Evolutionary conservation across 23 tunicate species (phyloP).

Genomic region (Clavelina lepadiformis): DNA sequence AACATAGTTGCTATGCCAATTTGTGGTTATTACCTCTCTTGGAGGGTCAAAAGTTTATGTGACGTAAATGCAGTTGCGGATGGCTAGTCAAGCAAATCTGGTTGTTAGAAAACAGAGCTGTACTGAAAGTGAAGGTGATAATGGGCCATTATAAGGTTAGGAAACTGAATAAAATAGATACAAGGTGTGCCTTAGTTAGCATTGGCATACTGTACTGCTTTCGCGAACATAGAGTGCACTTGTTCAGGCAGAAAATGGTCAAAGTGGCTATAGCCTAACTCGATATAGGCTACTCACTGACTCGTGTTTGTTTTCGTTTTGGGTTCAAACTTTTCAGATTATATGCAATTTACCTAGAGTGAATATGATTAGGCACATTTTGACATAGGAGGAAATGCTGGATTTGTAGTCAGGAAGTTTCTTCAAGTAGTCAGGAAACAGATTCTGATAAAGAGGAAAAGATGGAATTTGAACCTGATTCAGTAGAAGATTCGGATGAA

Average conservation of each 20-base stretch:
- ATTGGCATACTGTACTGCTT: neutral
- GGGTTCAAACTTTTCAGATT: constrained; percentile 1
- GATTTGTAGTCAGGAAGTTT: no score
- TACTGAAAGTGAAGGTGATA: neutral
- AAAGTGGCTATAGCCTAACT: neutral
- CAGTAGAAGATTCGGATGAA: constrained; percentile 13
- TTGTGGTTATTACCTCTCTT: neutral
- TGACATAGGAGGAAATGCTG: neutral
- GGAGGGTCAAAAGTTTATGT: neutral
- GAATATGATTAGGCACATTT: constrained; percentile 3
- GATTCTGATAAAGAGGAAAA: constrained; percentile 14
- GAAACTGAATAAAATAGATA: neutral
- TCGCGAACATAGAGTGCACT: neutral
- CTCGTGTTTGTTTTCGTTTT: neutral
- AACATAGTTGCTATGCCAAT: neutral
- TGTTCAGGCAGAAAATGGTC: neutral
- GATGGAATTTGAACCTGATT: constrained; percentile 23
- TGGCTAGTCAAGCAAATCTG: neutral
- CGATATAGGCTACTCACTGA: neutral
- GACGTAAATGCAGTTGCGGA: neutral
- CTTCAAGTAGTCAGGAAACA: constrained; percentile 18
- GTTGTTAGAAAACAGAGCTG: neutral
- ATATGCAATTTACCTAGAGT: neutral
- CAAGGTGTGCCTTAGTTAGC: neutral
- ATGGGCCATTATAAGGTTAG: neutral